phyloP scores from a whole-genome alignment of 2,113 vertebrate species.

The Argyrosomus japonicus region DNA sequence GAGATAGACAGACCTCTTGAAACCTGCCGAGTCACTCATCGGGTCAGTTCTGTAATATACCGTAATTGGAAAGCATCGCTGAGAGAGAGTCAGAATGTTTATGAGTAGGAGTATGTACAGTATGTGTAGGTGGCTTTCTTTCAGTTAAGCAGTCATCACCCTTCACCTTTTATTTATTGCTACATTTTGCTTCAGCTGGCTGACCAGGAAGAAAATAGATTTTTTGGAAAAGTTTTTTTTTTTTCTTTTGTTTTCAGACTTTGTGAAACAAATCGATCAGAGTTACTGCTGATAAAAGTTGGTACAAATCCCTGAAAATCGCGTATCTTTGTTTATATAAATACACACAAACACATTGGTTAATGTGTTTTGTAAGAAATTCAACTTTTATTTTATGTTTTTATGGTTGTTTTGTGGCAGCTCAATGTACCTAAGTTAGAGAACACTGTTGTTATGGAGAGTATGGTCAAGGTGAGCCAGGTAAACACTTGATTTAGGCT shows the following conservation, averaged over 20 bases:
- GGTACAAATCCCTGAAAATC: background rate
- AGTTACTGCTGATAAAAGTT: background rate
- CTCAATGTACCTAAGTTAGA: background rate
- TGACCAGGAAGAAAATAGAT: slow-evolving; percentile 10
- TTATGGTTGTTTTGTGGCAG: background rate
- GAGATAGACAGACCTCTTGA: slow-evolving; percentile 59
- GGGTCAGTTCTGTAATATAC: slow-evolving; percentile 35
- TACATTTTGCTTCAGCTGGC: background rate
- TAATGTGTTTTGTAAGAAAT: background rate
- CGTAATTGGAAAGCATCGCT: slow-evolving; percentile 59
- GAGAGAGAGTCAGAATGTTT: slow-evolving; percentile 21
- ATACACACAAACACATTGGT: background rate
- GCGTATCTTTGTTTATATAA: background rate
- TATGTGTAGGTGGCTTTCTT: slow-evolving; percentile 20
- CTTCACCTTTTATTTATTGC: slow-evolving; percentile 14
- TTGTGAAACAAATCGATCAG: slow-evolving; percentile 11
- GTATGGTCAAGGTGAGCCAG: background rate
- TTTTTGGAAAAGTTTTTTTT: slow-evolving; percentile 12
- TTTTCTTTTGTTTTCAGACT: background rate
- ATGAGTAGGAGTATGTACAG: background rate
- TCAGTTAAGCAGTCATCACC: slow-evolving; percentile 4
- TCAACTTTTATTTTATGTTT: background rate
- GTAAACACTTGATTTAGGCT: background rate
- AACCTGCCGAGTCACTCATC: slow-evolving; percentile 36
- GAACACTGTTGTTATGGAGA: background rate